Base-by-base conservation (phyloP, 2,797 vertebrate genomes). In the Sebastes baramenuke region DNA sequence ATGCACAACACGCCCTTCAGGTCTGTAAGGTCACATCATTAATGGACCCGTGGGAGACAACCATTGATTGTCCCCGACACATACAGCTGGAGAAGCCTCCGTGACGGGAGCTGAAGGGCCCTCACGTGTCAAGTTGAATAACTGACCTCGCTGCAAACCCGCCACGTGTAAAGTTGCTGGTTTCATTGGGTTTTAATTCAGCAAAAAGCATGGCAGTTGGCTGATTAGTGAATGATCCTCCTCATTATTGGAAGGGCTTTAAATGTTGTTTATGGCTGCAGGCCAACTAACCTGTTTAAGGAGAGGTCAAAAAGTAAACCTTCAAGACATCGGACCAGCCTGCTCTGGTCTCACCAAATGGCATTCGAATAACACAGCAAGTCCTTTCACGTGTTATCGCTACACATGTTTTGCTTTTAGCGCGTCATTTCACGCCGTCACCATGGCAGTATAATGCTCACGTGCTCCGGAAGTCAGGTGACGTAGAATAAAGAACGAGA, bases 381-480 rank as follows among this genome's bases (percentile, higher is more conserved):
- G 42, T 49, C 42, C 42, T 49, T 18, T 49, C 42, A 46, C 42
- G 16, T 46, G 42, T 46, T 46, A 46, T 46, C 42, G 42, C 14
- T 46, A 46, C 16, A 46, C 42, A 42, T 0, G 36, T 0, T 36
- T 36, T 42, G 38, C 38, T 42, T 42, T 42, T 42, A 42, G 38
- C 0, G 14, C 2, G 14, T 42, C 38, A 42, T 42, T 42, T 42
- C 14, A 42, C 14, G 14, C 0, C 1, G 38, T 42, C 38, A 42
- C 38, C 16, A 20, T 49, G 42, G 42, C 42, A 49, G 42, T 20
- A 49, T 0, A 49, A 49, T 49, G 42, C 42, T 49, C 42, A 20
- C 1, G 7, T 20, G 3, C 16, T 49, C 42, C 0, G 42, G 0
- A 49, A 1, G 42, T 16, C 14, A 42, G 5, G 38, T 42, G 38